Conservation (phyloP, 2,888 invertebrate species). For the Athripsodes cinereus region DNA sequence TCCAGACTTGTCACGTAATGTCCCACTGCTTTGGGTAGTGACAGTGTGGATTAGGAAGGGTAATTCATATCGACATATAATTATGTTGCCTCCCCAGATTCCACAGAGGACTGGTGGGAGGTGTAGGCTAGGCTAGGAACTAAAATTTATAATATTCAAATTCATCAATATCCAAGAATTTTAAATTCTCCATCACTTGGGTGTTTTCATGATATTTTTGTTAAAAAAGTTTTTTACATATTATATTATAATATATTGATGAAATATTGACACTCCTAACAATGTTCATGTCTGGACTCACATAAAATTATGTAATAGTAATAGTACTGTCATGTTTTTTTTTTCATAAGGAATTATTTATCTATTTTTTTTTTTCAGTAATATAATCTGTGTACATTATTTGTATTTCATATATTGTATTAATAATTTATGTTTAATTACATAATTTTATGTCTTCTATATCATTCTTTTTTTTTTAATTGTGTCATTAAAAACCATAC, state of each 20-base stretch:
- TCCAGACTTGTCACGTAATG: not conserved
- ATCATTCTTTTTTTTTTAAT: not conserved
- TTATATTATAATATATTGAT: not conserved
- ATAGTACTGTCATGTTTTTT: not conserved
- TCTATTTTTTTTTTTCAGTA: not conserved
- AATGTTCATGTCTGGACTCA: no score
- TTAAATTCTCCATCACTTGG: no score
- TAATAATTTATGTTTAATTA: not conserved
- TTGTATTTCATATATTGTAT: conserved; percentile 2
- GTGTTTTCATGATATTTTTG: no score
- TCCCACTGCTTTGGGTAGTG: not conserved
- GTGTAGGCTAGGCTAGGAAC: not conserved
- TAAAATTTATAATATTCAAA: not conserved
- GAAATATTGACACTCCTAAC: no score
- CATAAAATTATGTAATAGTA: no score
- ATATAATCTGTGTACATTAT: not conserved
- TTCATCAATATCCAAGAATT: not conserved
- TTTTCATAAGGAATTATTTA: not conserved
- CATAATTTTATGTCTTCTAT: not conserved
- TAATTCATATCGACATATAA: not conserved
- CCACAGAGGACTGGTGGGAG: not conserved
- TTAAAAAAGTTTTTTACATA: not conserved
- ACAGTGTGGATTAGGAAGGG: not conserved
- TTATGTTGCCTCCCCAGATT: not conserved
- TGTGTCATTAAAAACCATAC: not conserved